Base-by-base conservation (phyloP, 1,140 invertebrate genomes). In the Drosophila erecta region DNA sequence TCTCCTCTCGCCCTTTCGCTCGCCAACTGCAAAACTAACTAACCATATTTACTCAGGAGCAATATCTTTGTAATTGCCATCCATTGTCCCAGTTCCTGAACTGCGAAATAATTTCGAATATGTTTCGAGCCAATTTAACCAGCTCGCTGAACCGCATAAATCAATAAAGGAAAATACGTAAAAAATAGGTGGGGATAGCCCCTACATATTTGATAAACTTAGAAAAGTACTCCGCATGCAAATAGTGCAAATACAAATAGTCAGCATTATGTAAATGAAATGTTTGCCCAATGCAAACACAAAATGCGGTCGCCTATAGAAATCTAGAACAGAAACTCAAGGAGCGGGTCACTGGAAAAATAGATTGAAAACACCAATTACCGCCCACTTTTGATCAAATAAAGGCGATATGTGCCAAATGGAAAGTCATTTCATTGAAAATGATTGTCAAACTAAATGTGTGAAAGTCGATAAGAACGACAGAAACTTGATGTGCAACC, bases 261-360 rank as follows among this genome's bases (percentile, higher is more conserved):
- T 47, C 79, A 89, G 87, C 79, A 84, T 81, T 87, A 87, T 87
- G 84, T 62, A 87, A 87, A 84, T 87, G 77, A 79, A 87, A 87
- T 84, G 87, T 87, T 89, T 84, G 85, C 49, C 61, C 78, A 72
- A 64, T 71, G 79, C 79, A 81, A 79, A 83, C 62, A 71, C 58
- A 84, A 76, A 83, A 41, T 72, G 66, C 71, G 78, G 83, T 59
- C 65, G 66, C 40, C 58, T 43, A 57, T 66, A 55, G 66, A 47
- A 79, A 72, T 62, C 62, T 64, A 70, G 62, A 78, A 49, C 66
- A 58, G 81, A 40, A 44, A 44, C 47, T 41, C 53, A 24, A 64
- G 40, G 51, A 57, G 53, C 43, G 22, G 57, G 33, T 37, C 46
- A 65, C 64, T 65, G 60, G 22, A 43, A 65, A 51, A 51, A 62